Conservation (phyloP, 2,888 invertebrate species). For the Emmelina monodactyla region DNA sequence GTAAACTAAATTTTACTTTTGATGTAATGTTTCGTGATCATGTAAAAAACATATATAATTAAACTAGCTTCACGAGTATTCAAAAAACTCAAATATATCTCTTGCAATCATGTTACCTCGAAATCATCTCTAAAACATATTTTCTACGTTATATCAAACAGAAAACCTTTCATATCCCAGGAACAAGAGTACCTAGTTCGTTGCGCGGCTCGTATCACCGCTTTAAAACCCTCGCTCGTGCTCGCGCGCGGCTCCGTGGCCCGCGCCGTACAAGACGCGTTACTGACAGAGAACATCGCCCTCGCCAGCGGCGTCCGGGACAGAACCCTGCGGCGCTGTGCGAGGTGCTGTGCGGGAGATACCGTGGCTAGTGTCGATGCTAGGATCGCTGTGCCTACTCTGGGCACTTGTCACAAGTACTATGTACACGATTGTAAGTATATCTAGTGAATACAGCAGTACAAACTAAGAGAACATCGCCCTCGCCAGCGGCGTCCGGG, state of each 20-base stretch:
- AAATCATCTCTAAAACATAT: too few relatives aligned
- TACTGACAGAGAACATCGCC: constrained; percentile 77
- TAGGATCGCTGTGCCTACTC: constrained; percentile 78
- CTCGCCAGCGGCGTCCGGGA: constrained; percentile 84
- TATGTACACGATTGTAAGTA: constrained; percentile 68
- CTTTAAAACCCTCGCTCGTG: constrained; percentile 85
- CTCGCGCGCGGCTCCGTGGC: constrained; percentile 90
- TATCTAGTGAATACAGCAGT: too few relatives aligned
- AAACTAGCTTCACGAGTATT: too few relatives aligned
- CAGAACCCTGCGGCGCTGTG: constrained; percentile 56
- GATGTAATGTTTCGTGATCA: too few relatives aligned
- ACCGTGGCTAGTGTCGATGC: constrained; percentile 89
- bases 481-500: too few relatives aligned
- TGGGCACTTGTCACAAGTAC: constrained; percentile 87
- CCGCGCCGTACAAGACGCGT: constrained; percentile 85
- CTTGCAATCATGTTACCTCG: too few relatives aligned
- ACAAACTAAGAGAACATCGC: too few relatives aligned
- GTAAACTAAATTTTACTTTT: too few relatives aligned
- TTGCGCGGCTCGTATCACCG: constrained; percentile 84
- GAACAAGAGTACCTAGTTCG: constrained; percentile 87
- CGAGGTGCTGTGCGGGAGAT: constrained; percentile 85
- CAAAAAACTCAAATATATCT: too few relatives aligned
- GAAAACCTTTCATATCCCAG: too few relatives aligned
- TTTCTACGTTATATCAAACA: too few relatives aligned
- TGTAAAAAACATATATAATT: too few relatives aligned